Evolutionary conservation across 2,113 vertebrate genomes (phyloP), one percentile per base, ranked within the genome.

Genomic region (Nansenia antarctica): DNA sequence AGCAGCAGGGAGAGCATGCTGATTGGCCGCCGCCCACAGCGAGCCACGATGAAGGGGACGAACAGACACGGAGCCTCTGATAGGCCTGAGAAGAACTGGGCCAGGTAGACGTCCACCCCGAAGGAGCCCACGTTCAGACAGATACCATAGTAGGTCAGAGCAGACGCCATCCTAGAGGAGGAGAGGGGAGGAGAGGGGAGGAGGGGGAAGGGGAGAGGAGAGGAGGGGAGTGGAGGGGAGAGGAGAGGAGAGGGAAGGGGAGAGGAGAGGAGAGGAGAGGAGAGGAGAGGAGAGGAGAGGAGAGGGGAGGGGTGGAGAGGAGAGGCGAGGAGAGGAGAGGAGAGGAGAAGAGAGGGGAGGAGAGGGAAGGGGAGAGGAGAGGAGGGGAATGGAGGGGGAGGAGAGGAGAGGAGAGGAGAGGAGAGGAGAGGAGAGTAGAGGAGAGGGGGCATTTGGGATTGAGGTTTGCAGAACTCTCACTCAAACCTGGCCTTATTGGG

Each of bases 11-110:
- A 79, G 0, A 87, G 61, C 77, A 89, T 85, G 80, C 70, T 89
- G 67, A 86, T 75, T 0, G 82, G 76, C 2, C 90, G 90, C 0
- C 90, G 85, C 0, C 90, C 90, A 20, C 83, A 74, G 0, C 80
- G 74, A 1, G 69, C 49, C 84, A 92, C n/a, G 0, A 85, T 75
- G 20, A 82, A 49, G 3, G 91, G 91, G 30, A 92, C 70, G 0
- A 91, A 80, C 57, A 92, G 69, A 26, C 85, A 85, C 8, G 90
- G 91, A 0, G 75, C 54, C 55, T 92, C 91, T 3, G 90, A 86
- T 2, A 92, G 82, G 31, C 91, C 90, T 0, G 90, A 92, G 85
- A 92, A 91, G 77, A 92, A 92, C 86, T 91, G 91, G n/a, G 89
- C 90, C 3, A 77, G 67, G 81, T 90, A 88, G 6, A 92, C 81